These are phyloP conservation scores for Xestia c-nigrum DNA, from an alignment of 2,888 invertebrate genomes.

Conservation along the genomic window DNA sequence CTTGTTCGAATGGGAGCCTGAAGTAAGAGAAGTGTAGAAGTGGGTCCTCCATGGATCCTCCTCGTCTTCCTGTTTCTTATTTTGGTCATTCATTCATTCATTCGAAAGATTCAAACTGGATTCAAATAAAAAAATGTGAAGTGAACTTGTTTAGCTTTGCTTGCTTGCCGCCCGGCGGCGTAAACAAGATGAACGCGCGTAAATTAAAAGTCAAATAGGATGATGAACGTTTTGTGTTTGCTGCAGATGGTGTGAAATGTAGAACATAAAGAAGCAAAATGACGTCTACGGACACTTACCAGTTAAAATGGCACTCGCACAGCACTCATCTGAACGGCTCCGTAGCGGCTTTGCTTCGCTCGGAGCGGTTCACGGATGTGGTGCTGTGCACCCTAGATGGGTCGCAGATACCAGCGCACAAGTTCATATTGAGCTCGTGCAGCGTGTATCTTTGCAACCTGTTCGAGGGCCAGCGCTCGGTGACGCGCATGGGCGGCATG, in stretches of 20 bases:
- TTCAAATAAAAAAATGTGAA: conserved; percentile 6
- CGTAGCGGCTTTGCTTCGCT: conserved; percentile 94
- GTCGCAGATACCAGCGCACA: conserved; percentile 95
- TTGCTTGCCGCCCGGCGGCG: neutral
- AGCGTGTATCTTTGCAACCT: conserved; percentile 89
- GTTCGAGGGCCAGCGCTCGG: conserved; percentile 87
- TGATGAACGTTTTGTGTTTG: conserved; percentile 17
- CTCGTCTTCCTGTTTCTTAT: conserved; percentile 1
- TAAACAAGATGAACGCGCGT: conserved; percentile 45
- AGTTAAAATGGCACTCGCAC: conserved; percentile 97
- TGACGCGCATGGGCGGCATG: conserved; percentile 88
- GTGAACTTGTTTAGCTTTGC: neutral
- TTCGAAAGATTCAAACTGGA: neutral
- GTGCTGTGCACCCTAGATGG: conserved; percentile 95
- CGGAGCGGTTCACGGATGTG: conserved; percentile 96
- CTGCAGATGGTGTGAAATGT: conserved; percentile 63
- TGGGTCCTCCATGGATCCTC: neutral
- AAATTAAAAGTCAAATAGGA: conserved; percentile 13
- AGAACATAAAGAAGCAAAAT: conserved; percentile 72
- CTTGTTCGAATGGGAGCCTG: neutral
- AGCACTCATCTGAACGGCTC: conserved; percentile 95
- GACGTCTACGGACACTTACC: conserved; percentile 94
- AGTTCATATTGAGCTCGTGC: conserved; percentile 95
- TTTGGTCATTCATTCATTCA: conserved; percentile 35
- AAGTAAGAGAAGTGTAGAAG: too few species aligned